Conservation (phyloP, 2,113 vertebrate species). For the Hippocampus comes region DNA sequence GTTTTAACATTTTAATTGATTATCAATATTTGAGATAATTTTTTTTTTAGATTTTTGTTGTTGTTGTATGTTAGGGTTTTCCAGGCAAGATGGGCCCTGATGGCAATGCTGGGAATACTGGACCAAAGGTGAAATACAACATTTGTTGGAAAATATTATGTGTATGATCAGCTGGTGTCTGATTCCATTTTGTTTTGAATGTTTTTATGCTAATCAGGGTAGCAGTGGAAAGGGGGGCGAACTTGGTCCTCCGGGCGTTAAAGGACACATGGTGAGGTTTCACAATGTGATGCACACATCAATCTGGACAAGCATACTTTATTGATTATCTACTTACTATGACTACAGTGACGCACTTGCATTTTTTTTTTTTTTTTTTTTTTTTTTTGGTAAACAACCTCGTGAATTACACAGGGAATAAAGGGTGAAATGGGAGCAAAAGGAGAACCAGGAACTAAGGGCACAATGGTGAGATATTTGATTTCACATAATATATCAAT, state of each 20-base stretch:
- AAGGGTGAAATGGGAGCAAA: constrained; percentile 53
- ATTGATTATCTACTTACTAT: background rate
- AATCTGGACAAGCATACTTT: background rate
- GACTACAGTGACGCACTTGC: constrained; percentile 7
- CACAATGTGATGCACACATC: constrained; percentile 11
- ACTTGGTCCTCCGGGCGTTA: constrained; percentile 45
- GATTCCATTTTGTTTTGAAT: constrained; percentile 12
- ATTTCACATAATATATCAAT: background rate
- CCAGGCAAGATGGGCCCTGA: constrained; percentile 55
- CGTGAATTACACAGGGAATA: constrained; percentile 50
- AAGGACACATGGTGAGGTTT: constrained; percentile 51
- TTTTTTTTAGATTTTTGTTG: background rate
- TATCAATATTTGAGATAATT: too few species aligned
- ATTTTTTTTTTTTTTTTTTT: background rate
- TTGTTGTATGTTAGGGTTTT: constrained; percentile 52
- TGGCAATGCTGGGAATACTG: constrained; percentile 57
- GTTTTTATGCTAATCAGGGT: constrained; percentile 55
- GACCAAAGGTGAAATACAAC: constrained; percentile 60
- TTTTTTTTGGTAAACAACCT: background rate
- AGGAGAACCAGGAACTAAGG: constrained; percentile 53
- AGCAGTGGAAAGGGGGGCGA: constrained; percentile 51
- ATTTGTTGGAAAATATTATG: background rate
- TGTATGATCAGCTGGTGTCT: background rate
- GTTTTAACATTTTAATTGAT: too few species aligned
- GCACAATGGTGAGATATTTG: constrained; percentile 45